Conservation (phyloP, 1,140 invertebrate species). For the Leucophenga varia region DNA sequence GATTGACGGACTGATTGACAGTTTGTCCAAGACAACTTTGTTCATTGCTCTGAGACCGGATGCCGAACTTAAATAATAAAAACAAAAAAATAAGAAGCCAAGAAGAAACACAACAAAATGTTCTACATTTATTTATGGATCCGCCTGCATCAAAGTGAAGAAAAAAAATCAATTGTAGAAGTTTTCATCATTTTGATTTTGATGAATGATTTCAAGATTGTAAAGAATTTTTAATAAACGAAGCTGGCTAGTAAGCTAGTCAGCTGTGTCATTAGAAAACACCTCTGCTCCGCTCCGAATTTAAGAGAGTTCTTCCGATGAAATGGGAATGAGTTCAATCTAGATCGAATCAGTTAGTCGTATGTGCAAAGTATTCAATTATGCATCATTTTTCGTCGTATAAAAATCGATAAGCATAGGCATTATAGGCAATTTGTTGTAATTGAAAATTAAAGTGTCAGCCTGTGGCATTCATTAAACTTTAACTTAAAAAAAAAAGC, state of each 20-base stretch:
- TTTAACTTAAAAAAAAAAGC: constrained; percentile 14
- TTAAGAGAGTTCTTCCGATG: too few relatives aligned
- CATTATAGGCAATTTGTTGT: constrained; percentile 54
- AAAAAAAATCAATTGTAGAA: constrained; percentile 43
- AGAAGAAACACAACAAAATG: constrained; percentile 26
- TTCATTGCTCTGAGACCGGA: constrained; percentile 26
- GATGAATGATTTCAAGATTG: constrained; percentile 49
- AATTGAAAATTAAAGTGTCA: constrained; percentile 55
- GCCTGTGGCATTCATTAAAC: constrained; percentile 46
- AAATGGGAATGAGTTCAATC: too few relatives aligned
- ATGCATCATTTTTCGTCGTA: constrained; percentile 29
- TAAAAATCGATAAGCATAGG: constrained; percentile 43
- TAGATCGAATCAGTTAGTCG: too few relatives aligned
- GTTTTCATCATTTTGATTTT: constrained; percentile 50
- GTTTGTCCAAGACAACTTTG: too few relatives aligned
- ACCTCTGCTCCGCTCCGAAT: neutral
- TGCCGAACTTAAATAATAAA: constrained; percentile 24
- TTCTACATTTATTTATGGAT: constrained; percentile 53
- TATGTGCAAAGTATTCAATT: too few relatives aligned
- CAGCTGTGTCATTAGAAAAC: constrained; percentile 11
- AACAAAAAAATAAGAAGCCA: too few relatives aligned
- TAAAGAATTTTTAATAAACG: constrained; percentile 36
- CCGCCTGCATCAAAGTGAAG: constrained; percentile 18
- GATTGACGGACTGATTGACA: too few relatives aligned
- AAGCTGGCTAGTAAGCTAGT: neutral